phyloP scores from a whole-genome alignment of 2,888 invertebrate genomes.

The Amphimallon solstitiale region DNA sequence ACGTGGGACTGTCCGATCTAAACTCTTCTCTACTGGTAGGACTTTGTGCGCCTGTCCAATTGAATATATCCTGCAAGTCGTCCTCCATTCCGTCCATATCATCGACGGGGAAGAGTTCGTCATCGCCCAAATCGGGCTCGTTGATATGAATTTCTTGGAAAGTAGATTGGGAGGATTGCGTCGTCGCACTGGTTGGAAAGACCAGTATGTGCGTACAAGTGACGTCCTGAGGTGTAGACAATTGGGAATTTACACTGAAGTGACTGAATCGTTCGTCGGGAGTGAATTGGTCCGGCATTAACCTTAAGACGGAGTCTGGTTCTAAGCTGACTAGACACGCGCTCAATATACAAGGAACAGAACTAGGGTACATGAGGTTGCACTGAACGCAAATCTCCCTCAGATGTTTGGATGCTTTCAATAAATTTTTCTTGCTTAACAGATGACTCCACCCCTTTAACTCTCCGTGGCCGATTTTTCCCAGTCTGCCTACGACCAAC shows the following conservation, averaged over 20 bases:
- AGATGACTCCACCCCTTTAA: slow-evolving; percentile 94
- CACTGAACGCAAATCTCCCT: slow-evolving; percentile 94
- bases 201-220: slow-evolving; percentile 98
- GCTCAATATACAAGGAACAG: slow-evolving; percentile 91
- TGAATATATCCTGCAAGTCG: slow-evolving; percentile 83
- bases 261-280: slow-evolving; percentile 91
- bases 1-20: slow-evolving; percentile 68
- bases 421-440: slow-evolving; percentile 88
- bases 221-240: slow-evolving; percentile 96
- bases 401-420: slow-evolving; percentile 86
- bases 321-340: slow-evolving; percentile 98
- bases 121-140: slow-evolving; percentile 73
- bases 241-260: slow-evolving; percentile 86
- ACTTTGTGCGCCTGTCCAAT: slow-evolving; percentile 73
- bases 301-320: slow-evolving; percentile 75
- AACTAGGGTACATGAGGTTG: slow-evolving; percentile 80
- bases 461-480: slow-evolving; percentile 97
- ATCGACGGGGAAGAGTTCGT: slow-evolving; percentile 71
- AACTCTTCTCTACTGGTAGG: slow-evolving; percentile 64
- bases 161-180: slow-evolving; percentile 82
- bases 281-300: slow-evolving; percentile 95
- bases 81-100: slow-evolving; percentile 74
- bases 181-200: slow-evolving; percentile 96
- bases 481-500: slow-evolving; percentile 90
- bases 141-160: slow-evolving; percentile 75